Evolutionary conservation across 1,140 invertebrate species (phyloP).

Genomic region (Drosophila ogumai): DNA sequence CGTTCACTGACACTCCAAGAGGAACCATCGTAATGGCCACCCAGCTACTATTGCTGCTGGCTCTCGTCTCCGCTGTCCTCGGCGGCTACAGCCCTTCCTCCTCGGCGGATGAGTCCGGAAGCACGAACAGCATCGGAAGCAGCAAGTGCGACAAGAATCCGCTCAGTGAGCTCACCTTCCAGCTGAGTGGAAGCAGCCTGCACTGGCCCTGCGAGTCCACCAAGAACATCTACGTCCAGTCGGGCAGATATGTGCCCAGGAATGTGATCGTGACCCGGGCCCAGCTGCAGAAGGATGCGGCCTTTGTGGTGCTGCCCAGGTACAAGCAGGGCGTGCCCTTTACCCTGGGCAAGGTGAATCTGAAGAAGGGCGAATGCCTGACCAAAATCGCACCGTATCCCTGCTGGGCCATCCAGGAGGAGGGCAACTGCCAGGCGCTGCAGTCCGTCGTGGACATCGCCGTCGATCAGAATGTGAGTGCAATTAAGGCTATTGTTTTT

Average conservation of each 20-base stretch:
- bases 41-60: constrained; percentile 26
- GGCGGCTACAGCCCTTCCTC: constrained; percentile 48
- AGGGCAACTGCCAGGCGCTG: constrained; percentile 87
- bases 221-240: constrained; percentile 87
- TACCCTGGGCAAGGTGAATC: constrained; percentile 87
- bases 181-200: constrained; percentile 85
- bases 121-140: constrained; percentile 47
- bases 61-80: not conserved
- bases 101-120: constrained; percentile 13
- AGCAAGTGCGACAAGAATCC: constrained; percentile 72
- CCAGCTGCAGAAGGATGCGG: constrained; percentile 87
- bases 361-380: constrained; percentile 85
- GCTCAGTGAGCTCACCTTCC: constrained; percentile 78
- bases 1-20: not conserved
- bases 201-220: constrained; percentile 87
- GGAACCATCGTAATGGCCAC: constrained; percentile 30
- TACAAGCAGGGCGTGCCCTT: constrained; percentile 87
- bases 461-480: constrained; percentile 86
- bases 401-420: constrained; percentile 88
- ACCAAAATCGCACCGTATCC: constrained; percentile 87
- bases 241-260: constrained; percentile 86
- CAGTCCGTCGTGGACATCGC: constrained; percentile 88
- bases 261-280: constrained; percentile 88
- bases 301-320: constrained; percentile 87
- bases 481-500: constrained; percentile 46